Evolutionary conservation across 2,113 vertebrate genomes (phyloP).

Genomic region (Brachirus orientalis): DNA sequence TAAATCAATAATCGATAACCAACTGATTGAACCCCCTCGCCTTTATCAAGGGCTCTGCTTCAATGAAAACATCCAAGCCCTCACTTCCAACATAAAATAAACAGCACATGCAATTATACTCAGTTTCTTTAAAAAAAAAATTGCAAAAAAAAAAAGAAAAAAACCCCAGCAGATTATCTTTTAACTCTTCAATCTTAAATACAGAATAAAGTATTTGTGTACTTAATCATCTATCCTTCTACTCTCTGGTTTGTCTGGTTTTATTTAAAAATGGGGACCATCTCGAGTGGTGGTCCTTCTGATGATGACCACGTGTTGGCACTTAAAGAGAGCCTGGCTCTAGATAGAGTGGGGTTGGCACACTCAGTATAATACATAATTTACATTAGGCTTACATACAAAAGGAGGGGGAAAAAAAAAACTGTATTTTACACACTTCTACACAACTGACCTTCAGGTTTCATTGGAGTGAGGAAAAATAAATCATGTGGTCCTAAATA

Average conservation of each 20-base stretch:
- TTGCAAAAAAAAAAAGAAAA: constrained; percentile 30
- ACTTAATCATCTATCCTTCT: constrained; percentile 77
- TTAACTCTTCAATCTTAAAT: constrained; percentile 82
- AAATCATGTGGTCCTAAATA: constrained; percentile 76
- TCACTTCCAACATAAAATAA: constrained; percentile 80
- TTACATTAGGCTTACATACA: constrained; percentile 82
- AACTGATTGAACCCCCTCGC: constrained; percentile 65
- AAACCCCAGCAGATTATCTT: constrained; percentile 80
- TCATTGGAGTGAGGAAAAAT: constrained; percentile 60
- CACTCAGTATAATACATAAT: constrained; percentile 84
- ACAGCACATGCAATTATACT: constrained; percentile 86
- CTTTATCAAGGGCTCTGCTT: constrained; percentile 68
- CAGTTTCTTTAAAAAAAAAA: constrained; percentile 76
- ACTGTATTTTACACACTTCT: constrained; percentile 75
- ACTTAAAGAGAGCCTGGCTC: constrained; percentile 83
- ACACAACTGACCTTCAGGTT: constrained; percentile 70
- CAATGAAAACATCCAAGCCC: constrained; percentile 76
- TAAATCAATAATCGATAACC: constrained; percentile 82
- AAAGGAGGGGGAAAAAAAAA: constrained; percentile 52
- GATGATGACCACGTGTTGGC: constrained; percentile 82
- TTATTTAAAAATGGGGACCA: constrained; percentile 70
- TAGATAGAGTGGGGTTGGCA: constrained; percentile 82
- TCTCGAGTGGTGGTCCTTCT: constrained; percentile 64
- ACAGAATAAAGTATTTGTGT: constrained; percentile 81
- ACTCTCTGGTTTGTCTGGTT: constrained; percentile 71